Conservation (phyloP, 2,888 invertebrate genomes). For the Harpalus rufipes region DNA sequence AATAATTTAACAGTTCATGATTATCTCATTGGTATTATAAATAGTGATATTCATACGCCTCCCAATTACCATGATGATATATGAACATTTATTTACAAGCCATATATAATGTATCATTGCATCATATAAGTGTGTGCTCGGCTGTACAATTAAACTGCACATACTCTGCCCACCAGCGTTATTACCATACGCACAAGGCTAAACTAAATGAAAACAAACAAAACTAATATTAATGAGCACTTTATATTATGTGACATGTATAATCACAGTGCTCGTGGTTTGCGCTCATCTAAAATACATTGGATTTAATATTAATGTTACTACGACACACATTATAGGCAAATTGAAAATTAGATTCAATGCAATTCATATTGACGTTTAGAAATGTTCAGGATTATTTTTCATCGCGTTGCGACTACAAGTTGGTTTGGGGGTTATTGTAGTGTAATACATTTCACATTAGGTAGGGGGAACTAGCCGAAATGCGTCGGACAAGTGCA, state of each 20-base stretch:
- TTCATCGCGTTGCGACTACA: not conserved
- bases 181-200: conserved; percentile 26
- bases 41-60: not conserved
- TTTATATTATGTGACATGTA: conserved; percentile 21
- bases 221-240: conserved; percentile 23
- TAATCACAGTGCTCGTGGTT: conserved; percentile 8
- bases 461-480: no score
- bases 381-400: no score
- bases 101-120: conserved; percentile 11
- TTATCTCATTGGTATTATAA: not conserved
- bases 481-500: no score
- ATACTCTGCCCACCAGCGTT: not conserved
- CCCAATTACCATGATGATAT: not conserved
- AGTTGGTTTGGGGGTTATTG: not conserved
- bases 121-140: not conserved
- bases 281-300: not conserved
- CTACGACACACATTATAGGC: not conserved
- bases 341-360: not conserved
- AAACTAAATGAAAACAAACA: conserved; percentile 30
- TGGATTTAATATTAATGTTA: not conserved
- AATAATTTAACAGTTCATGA: not conserved
- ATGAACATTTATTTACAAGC: not conserved
- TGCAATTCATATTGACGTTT: not conserved
- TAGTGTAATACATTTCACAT: no score
- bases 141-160: conserved; percentile 5